Percentiles rank a stretch among this genome's conserved stretches.
phyloP scores from a whole-genome alignment of 2,888 invertebrate species.

The Pristionchus fissidentatus region DNA sequence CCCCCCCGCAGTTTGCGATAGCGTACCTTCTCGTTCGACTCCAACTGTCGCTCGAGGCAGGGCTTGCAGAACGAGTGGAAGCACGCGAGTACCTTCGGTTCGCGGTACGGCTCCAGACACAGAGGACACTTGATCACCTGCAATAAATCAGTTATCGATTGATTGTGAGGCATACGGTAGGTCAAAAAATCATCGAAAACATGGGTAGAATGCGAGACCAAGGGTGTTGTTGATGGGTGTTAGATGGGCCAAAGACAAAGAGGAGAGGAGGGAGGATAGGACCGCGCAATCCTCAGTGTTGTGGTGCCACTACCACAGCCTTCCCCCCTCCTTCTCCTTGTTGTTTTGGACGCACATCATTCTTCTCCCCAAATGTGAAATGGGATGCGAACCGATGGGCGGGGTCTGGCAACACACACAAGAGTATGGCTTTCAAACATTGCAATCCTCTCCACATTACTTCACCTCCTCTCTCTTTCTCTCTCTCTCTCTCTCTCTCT shows the following conservation, averaged over 20 bases:
- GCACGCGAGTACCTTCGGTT: conserved; percentile 86
- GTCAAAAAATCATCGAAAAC: neutral
- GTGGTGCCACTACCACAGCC: too few relatives aligned
- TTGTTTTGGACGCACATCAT: neutral
- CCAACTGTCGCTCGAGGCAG: conserved; percentile 83
- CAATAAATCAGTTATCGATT: neutral
- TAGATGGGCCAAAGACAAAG: neutral
- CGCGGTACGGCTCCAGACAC: conserved; percentile 82
- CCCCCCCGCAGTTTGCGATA: conserved; percentile 76
- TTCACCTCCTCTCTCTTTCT: conserved; percentile 19
- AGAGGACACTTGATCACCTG: conserved; percentile 67
- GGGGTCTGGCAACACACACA: neutral
- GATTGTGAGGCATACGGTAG: neutral
- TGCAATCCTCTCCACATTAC: conserved; percentile 6
- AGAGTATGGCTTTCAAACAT: conserved; percentile 2
- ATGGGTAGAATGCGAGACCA: neutral
- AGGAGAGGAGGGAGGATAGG: neutral
- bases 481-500: conserved; percentile 13
- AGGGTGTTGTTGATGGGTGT: neutral
- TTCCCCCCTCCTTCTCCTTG: conserved; percentile 2
- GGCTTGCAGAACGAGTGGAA: conserved; percentile 88
- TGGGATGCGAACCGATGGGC: conserved; percentile 30
- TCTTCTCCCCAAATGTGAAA: conserved; percentile 27
- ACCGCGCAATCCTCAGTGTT: conserved; percentile 12
- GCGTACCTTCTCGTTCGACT: conserved; percentile 49